These are phyloP conservation scores for Peromyscus californicus DNA, from an alignment of 2,113 vertebrate genomes.

Conservation along the genomic window DNA sequence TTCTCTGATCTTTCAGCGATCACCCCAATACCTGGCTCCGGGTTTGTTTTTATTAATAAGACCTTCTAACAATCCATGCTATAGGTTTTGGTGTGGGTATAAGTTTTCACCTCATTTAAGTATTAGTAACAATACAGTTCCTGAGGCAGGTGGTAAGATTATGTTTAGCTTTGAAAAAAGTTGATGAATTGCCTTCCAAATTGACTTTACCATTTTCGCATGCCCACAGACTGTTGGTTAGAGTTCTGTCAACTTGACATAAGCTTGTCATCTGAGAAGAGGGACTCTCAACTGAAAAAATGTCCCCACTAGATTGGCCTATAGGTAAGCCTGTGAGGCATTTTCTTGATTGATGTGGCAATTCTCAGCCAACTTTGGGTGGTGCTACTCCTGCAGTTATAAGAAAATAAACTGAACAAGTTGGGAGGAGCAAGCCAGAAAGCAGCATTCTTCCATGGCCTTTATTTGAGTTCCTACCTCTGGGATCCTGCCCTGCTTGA, in stretches of 20 bases:
- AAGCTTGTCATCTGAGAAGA: background rate
- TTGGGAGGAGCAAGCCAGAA: background rate
- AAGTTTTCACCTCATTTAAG: constrained; percentile 19
- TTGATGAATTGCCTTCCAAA: background rate
- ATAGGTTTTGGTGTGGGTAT: background rate
- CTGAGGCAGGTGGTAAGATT: background rate
- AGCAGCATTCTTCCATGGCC: background rate
- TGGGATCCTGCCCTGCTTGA: background rate
- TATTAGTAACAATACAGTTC: background rate
- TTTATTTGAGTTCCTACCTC: background rate
- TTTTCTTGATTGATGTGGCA: background rate
- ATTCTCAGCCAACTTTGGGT: background rate
- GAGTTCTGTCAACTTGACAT: background rate
- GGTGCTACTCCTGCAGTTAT: background rate
- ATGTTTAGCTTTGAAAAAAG: constrained; percentile 27
- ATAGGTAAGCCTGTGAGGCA: background rate
- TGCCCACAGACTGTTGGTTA: background rate
- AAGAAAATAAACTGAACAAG: background rate
- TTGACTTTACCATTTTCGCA: background rate
- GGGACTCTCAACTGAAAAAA: background rate
- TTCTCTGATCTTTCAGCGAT: too few relatives aligned
- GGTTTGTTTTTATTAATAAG: too few relatives aligned
- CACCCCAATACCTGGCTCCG: too few relatives aligned
- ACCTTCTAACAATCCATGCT: too few relatives aligned
- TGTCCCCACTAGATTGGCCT: background rate